Base-by-base conservation (phyloP, 1,140 invertebrate genomes). In the Cydia amplana region DNA sequence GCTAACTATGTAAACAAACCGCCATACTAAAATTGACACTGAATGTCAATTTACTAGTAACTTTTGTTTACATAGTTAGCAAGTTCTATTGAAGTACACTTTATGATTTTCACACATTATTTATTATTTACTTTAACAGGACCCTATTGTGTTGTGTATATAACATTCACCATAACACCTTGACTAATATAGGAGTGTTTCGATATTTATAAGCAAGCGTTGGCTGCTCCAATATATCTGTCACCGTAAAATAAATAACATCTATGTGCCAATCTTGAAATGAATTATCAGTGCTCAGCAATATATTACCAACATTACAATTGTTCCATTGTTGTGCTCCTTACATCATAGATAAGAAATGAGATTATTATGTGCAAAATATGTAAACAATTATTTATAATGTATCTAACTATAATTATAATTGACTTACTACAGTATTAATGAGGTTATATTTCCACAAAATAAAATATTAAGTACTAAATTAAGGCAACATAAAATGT, bases 291-390 rank as follows among this genome's bases (percentile, higher is more conserved):
- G 7, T 23, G 6, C n/a, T 3, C 23, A 60, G 55, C 20, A 60
- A 60, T 10, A 60, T 60, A 60, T 60, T 20, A 60, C 18, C 55
- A 60, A 60, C 6, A 60, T 60, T 60, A 9, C 55, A 60, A 55
- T 55, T 18, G 51, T 18, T 9, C 18, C 10, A 20, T 60, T 60
- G 51, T 60, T 60, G 20, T 23, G 9, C 20, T 4, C 55, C 16
- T 60, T 23, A 23, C 55, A 23, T 23, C 55, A 60, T 18, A 60
- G 55, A 60, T 60, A 60, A 60, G 18, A 60, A 23, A 23, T n/a
- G n/a, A 60, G 55, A 60, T 60, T 60, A 60, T 60, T 60, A 23
- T 3, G 6, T 60, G 18, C n/a, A 60, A 18, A 23, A 4, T 60
- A 60, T 60, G 55, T 60, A 60, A 60, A 60, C 55, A 60, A 4